A percentile compares a stretch with the other conserved stretches of the same genome.
Evolutionary conservation across 2,888 invertebrate genomes (phyloP).

Genomic region (Drosophila longiperda): DNA sequence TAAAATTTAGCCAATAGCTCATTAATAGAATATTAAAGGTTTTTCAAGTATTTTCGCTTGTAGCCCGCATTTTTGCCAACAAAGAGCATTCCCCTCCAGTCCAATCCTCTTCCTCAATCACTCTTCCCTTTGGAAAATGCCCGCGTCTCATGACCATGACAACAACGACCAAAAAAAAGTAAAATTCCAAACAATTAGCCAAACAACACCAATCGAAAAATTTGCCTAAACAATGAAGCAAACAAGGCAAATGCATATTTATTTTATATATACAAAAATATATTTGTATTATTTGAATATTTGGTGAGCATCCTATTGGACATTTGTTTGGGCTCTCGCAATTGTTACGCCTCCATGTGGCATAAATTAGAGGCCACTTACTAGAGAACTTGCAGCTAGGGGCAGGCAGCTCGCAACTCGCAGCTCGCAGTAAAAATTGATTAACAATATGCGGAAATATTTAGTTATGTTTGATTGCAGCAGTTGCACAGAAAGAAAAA

Average conservation of each 20-base stretch:
- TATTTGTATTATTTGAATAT: conserved; percentile 55
- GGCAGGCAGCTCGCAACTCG: conserved; percentile 12
- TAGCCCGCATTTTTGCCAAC: conserved; percentile 42
- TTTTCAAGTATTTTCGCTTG: conserved; percentile 4
- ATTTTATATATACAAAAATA: conserved; percentile 8
- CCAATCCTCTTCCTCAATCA: conserved; percentile 1
- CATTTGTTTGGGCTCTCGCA: conserved; percentile 66
- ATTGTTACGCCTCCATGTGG: conserved; percentile 65
- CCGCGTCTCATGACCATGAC: conserved; percentile 49
- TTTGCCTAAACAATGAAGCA: conserved; percentile 55
- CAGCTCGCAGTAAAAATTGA: conserved; percentile 52
- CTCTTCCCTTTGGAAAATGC: conserved; percentile 7
- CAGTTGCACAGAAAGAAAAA: conserved; percentile 10
- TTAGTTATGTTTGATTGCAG: conserved; percentile 71
- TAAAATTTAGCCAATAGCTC: conserved; percentile 12
- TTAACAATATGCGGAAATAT: conserved; percentile 75
- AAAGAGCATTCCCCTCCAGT: neutral
- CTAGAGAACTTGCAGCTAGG: conserved; percentile 26
- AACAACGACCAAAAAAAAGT: conserved; percentile 29
- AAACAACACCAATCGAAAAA: conserved; percentile 49
- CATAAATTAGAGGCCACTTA: conserved; percentile 77
- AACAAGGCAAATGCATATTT: conserved; percentile 40
- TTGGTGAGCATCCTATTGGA: conserved; percentile 30
- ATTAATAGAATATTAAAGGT: conserved; percentile 20
- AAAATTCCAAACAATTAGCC: conserved; percentile 58